Evolutionary conservation across 1,140 invertebrate genomes (phyloP).

Genomic region (Brachystomella parvula): DNA sequence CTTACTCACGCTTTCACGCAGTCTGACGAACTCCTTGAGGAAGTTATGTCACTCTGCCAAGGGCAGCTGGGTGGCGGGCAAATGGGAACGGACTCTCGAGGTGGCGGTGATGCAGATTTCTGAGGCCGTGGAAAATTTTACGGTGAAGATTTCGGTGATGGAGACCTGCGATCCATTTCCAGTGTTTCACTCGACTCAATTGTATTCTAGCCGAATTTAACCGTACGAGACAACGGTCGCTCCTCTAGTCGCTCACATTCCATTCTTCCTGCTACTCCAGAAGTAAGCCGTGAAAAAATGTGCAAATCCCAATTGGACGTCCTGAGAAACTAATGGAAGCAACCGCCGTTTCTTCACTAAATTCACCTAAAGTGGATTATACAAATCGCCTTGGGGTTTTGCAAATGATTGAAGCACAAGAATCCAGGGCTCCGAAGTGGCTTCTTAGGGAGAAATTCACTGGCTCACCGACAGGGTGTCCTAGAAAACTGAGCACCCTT

Average conservation of each 20-base stretch:
- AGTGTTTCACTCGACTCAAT: constrained; percentile 8
- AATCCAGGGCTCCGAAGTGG: not conserved
- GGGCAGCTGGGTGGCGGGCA: constrained; percentile 9
- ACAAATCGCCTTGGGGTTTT: not conserved
- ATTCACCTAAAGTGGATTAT: not conserved
- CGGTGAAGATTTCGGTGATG: not conserved
- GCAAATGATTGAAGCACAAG: not conserved
- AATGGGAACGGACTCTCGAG: not conserved
- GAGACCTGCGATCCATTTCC: not conserved
- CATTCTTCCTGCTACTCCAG: not conserved
- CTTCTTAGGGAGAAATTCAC: not conserved
- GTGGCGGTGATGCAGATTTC: not conserved
- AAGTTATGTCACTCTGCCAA: constrained; percentile 19
- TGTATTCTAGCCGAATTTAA: not conserved
- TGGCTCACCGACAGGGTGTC: not conserved
- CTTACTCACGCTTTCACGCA: constrained; percentile 9
- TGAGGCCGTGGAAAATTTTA: not conserved
- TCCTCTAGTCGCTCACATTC: not conserved
- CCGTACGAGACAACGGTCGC: not conserved
- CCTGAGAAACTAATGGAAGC: not conserved
- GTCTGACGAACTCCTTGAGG: constrained; percentile 14
- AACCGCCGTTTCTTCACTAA: not conserved
- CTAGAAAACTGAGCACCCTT: too few relatives aligned
- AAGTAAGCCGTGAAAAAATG: not conserved
- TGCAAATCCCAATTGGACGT: too few relatives aligned